Base-by-base conservation (phyloP, 2,797 vertebrate species). In the Artibeus jamaicensis region DNA sequence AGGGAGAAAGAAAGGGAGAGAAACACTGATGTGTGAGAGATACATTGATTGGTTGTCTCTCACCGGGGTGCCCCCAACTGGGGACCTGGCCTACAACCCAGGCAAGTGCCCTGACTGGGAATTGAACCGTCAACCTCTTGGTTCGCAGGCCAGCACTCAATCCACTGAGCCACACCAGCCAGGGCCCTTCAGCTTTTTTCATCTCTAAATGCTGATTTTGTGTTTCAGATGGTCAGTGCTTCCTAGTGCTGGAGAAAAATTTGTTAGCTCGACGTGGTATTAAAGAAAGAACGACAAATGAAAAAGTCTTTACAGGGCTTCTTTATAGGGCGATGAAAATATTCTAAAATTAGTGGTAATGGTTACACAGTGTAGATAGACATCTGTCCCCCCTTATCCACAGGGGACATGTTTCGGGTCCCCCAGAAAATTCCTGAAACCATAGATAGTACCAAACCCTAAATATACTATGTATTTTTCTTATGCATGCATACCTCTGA, bases 221-320 rank as follows among this genome's bases (percentile, higher is more conserved):
- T 89, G 12, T 86, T 70, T 74, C 70, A 62, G 34, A 14, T 73
- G 65, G 26, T 53, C 73, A 71, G 10, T 26, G 26, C 92, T 95
- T 94, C 90, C 53, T 87, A 84, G 22, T 84, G 37, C n/a, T 76
- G 70, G 65, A 95, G 68, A 70, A 73, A 29, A 84, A 85, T 44
- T 71, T 85, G 34, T 90, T 81, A 74, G 34, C 10, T 19, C 94
- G 50, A 53, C n/a, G 34, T 82, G 18, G 4, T 90, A 78, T 57
- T 96, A 32, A 93, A 94, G 71, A 86, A 78, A 93, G 39, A 81
- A 87, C 70, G 81, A 82, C 39, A 82, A 32, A 26, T 48, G 86
- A 19, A 48, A 83, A 86, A 81, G 14, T 53, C 74, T 34, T 59
- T 59, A 50, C 3, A 48, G 85, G 12, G 15, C 83, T 96, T 89